Conservation (phyloP, 2,113 vertebrate species). For the Misgurnus mizolepis region DNA sequence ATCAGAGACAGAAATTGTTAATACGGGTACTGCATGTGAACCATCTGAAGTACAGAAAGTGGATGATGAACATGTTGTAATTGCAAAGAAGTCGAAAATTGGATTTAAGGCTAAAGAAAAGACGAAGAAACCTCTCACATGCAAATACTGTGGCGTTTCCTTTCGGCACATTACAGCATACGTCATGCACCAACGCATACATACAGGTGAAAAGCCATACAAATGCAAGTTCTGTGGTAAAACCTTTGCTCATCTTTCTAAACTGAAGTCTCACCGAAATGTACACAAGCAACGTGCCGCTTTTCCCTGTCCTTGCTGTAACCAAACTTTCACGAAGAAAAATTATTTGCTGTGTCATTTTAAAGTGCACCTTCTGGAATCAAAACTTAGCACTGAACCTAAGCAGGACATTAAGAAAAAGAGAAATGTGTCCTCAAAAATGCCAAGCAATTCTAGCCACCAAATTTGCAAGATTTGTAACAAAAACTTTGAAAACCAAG, state of each 20-base stretch:
- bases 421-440: background rate
- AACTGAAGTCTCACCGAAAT: constrained; percentile 48
- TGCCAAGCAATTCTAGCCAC: background rate
- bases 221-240: constrained; percentile 53
- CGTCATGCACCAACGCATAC: constrained; percentile 52
- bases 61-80: background rate
- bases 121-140: constrained; percentile 34
- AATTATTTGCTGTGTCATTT: constrained; percentile 54
- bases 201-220: constrained; percentile 57
- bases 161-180: constrained; percentile 58
- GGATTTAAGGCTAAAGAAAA: background rate
- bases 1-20: background rate
- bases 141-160: constrained; percentile 52
- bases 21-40: background rate
- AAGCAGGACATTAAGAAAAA: background rate
- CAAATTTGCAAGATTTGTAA: constrained; percentile 39
- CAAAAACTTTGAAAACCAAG: constrained; percentile 24
- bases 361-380: constrained; percentile 37
- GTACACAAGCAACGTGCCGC: constrained; percentile 31
- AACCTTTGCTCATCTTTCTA: constrained; percentile 44
- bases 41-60: background rate
- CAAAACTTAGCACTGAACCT: background rate
- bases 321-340: constrained; percentile 39
- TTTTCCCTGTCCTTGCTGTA: constrained; percentile 55
- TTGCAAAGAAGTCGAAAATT: background rate